Evolutionary conservation across 2,797 vertebrate species (phyloP), one percentile per base, ranked within the genome.

Genomic region (Mastacembelus armatus): DNA sequence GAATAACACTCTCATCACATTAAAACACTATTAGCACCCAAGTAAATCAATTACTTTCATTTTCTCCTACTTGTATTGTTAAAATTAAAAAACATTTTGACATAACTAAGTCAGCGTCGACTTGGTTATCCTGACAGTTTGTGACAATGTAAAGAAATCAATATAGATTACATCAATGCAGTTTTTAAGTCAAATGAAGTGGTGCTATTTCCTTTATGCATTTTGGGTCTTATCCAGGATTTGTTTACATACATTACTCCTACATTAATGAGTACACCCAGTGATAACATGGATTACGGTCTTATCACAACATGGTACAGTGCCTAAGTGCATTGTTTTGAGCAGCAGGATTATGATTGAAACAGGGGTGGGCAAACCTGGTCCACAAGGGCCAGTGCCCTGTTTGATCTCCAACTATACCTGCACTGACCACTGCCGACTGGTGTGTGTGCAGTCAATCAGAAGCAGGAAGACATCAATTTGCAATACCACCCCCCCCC

Each of bases 71-170:
- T 60, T 50, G 40, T 63, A 77, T 22, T 2, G 3, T 47, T 19
- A 5, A 44, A 80, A 63, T 76, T 38, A 22, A 73, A 64, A 19
- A 10, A 44, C 32, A 36, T 40, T 66, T 71, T 59, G 66, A 58
- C 42, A 39, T n/a, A 43, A 61, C 19, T 18, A 49, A 45, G 57
- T 72, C 42, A 1, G 16, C n/a, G 21, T 58, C 5, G 50, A 58
- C 15, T 32, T 35, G 50, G 27, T 42, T 24, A n/a, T 50, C 18
- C 16, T 10, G 26, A 67, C 64, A 32, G 50, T 39, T 43, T 35
- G 48, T 56, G 47, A 66, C 12, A 15, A 73, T 58, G 55, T 50
- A 49, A 65, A 69, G n/a, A 65, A 77, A 84, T 84, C 66, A 52
- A 82, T 82, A 30, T 22, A 51, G 40, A 55, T 64, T 32, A 22